Base-by-base conservation (phyloP, 2,888 invertebrate species). In the Opisthograptis luteolata region DNA sequence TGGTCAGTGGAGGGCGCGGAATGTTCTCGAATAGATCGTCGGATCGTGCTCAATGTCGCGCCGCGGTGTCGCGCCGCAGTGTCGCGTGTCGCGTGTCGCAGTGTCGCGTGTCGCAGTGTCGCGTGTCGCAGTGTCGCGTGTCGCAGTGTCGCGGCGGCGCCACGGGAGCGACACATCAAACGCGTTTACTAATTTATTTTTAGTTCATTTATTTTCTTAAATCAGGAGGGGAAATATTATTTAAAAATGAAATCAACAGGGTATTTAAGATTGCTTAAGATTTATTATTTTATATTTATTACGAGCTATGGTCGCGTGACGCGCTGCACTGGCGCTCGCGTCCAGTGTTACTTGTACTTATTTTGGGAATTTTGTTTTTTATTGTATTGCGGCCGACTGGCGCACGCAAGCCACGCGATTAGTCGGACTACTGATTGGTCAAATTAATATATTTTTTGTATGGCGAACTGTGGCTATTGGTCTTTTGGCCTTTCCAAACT, bases 231-330 rank as follows among this genome's bases (percentile, higher is more conserved):
- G 70, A 76, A 76, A 74, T 65, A 67, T 77, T 64, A 71, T 66
- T 76, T 73, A 68, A 74, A 81, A 83, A 83, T 81, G 79, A 85
- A 88, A 88, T 87, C 87, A 88, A 90, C 89, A 90, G 90, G 89
- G 89, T 90, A 90, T 90, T 87, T 87, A 89, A 87, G 85, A 87
- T 88, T 83, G 86, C 87, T 86, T 89, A 86, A 87, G 88, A 80
- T 81, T 80, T 84, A 79, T 87, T 79, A 84, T 87, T 87, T 87
- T 84, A 80, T 89, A 87, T 87, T 87, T 88, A 86, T 87, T 79
- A 65, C 77, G 76, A 74, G 75, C 76, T 68, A 69, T 12, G 6
- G 66, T 71, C 66, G 68, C 62, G 70, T 64, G 64, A 66, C 55
- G 73, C 63, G 75, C 53, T 46, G 69, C 12, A 64, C 54, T 62